Evolutionary conservation across 2,888 invertebrate genomes (phyloP).

Genomic region (Laothoe populi): DNA sequence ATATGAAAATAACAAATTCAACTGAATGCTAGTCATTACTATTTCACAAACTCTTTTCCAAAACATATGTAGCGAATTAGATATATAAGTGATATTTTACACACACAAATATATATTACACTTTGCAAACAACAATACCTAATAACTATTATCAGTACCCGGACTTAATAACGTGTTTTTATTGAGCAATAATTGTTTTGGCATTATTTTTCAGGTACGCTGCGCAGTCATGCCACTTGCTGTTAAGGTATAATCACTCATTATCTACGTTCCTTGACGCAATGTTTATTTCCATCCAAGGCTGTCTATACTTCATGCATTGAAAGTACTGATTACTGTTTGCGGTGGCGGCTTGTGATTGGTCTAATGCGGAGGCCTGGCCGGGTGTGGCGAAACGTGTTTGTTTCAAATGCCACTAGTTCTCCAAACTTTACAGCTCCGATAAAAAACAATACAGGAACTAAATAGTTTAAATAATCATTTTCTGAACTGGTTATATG

Average conservation of each 20-base stretch:
- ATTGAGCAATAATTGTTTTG: slow-evolving; percentile 16
- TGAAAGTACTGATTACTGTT: slow-evolving; percentile 70
- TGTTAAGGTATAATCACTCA: slow-evolving; percentile 35
- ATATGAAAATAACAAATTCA: no score
- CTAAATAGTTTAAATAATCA: background rate
- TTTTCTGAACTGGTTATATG: slow-evolving; percentile 10
- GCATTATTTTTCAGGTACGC: slow-evolving; percentile 8
- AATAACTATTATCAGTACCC: background rate
- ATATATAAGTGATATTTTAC: background rate
- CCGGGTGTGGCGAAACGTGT: slow-evolving; percentile 78
- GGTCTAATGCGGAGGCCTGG: slow-evolving; percentile 74
- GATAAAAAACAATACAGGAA: slow-evolving; percentile 55
- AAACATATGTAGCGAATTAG: background rate
- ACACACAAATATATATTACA: no score
- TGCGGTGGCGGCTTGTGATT: slow-evolving; percentile 68
- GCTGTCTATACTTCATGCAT: slow-evolving; percentile 69
- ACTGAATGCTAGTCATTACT: no score
- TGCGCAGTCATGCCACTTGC: slow-evolving; percentile 6
- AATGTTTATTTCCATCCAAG: slow-evolving; percentile 68
- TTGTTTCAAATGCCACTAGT: slow-evolving; percentile 53
- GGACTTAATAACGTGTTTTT: background rate
- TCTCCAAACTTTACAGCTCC: slow-evolving; percentile 46
- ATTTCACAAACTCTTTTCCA: no score
- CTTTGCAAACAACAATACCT: background rate
- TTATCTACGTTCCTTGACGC: slow-evolving; percentile 48